Evolutionary conservation across 2,797 vertebrate genomes (phyloP).

Genomic region (Myioborus miniatus): DNA sequence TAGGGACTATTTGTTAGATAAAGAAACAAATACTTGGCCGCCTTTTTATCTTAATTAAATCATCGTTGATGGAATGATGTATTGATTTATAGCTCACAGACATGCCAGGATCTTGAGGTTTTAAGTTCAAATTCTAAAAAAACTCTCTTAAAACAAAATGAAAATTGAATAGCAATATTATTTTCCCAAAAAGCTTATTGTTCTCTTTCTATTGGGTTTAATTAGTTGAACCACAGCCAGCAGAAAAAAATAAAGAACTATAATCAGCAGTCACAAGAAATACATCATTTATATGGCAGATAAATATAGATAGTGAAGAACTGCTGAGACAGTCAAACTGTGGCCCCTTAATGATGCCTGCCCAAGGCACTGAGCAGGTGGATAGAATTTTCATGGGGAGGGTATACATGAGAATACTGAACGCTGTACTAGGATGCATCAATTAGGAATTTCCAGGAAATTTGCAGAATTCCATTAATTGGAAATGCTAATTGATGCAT

Average conservation of each 20-base stretch:
- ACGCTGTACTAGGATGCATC: neutral
- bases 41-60: slow-evolving; percentile 73
- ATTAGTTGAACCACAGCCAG: neutral
- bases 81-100: slow-evolving; percentile 41
- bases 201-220: neutral
- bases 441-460: neutral
- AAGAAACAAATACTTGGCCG: slow-evolving; percentile 61
- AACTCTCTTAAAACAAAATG: neutral
- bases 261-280: neutral
- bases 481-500: neutral
- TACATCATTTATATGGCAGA: neutral
- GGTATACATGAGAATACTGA: neutral
- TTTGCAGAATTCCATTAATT: neutral
- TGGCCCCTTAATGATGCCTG: neutral
- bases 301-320: neutral
- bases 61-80: slow-evolving; percentile 38
- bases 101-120: neutral
- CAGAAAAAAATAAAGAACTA: neutral
- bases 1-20: slow-evolving; percentile 36
- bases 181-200: neutral
- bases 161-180: neutral
- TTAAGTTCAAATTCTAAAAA: slow-evolving; percentile 12
- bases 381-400: neutral
- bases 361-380: neutral
- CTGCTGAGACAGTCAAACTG: neutral